Evolutionary conservation across 2,113 vertebrate species (phyloP), one percentile per base, ranked within the genome.

Genomic region (Scartelaos histophorus): DNA sequence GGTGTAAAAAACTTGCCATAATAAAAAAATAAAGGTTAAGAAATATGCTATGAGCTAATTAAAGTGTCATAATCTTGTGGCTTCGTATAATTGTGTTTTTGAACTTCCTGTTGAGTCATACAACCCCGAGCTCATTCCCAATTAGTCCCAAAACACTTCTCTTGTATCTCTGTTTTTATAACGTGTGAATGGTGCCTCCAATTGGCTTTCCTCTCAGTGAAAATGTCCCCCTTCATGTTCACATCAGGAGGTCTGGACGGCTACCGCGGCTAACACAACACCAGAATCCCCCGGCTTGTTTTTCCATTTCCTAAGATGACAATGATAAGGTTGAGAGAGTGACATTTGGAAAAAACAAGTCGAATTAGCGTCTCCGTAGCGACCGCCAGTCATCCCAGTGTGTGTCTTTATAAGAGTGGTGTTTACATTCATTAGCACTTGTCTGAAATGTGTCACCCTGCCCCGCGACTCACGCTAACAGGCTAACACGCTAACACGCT

Each of bases 351-450:
- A 93, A 93, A 93, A 93, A 91, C 83, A 74, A 73, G 88, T 90
- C 88, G 83, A 93, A 91, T 91, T 89, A 87, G 75, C 85, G 85
- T 85, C 73, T 82, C 76, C 25, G 53, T 49, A 66, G 82, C 81
- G 80, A 75, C 51, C 53, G 62, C 24, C 69, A 80, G 70, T 89
- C 69, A 66, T 65, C 68, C 70, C 34, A 80, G 83, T 84, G 83
- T 72, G 83, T 73, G 87, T 92, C 92, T 94, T 93, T 89, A 91
- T 90, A 85, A 43, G 76, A 53, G 66, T 68, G 57, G 78, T 93
- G 89, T 93, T 93, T 94, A 91, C 91, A 91, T 93, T 94, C 93
- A 93, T 91, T 93, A 93, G 87, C 92, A 91, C 86, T 94, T 90
- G 87, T 92, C 85, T 94, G 87, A 90, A 91, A 91, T 81, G 82